Conservation (phyloP, 1,140 invertebrate species). For the Chironomus striatipennis region DNA sequence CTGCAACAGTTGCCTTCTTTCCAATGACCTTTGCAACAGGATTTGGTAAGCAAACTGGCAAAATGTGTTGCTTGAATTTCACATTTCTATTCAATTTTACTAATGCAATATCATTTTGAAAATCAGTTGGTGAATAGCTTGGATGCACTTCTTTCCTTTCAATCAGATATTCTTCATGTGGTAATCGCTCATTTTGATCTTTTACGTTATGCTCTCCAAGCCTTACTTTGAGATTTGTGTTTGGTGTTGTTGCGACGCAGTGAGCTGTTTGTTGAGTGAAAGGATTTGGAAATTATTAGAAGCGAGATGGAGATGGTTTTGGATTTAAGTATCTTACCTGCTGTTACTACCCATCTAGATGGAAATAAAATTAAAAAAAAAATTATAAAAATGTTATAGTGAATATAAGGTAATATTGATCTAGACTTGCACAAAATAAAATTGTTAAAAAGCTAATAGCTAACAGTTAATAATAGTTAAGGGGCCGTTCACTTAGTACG, state of each 20-base stretch:
- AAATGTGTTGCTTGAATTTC: slow-evolving; percentile 78
- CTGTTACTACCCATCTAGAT: slow-evolving; percentile 72
- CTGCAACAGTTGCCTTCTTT: slow-evolving; percentile 77
- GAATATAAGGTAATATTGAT: too few species aligned
- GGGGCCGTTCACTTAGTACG: too few species aligned
- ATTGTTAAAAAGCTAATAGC: too few species aligned
- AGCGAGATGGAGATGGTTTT: neutral
- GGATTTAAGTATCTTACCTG: slow-evolving; percentile 33
- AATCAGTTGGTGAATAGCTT: slow-evolving; percentile 77
- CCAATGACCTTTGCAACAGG: slow-evolving; percentile 66
- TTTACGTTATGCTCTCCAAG: slow-evolving; percentile 87
- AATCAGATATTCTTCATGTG: slow-evolving; percentile 81
- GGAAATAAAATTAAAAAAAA: neutral
- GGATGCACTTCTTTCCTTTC: slow-evolving; percentile 86
- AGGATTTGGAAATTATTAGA: neutral
- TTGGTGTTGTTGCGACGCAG: slow-evolving; percentile 78
- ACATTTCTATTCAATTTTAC: slow-evolving; percentile 71
- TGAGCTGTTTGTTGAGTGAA: slow-evolving; percentile 47
- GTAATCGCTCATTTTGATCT: slow-evolving; percentile 66
- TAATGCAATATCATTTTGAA: slow-evolving; percentile 81
- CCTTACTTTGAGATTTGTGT: slow-evolving; percentile 74
- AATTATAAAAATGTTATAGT: neutral
- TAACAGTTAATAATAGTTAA: too few species aligned
- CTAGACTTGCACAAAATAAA: too few species aligned
- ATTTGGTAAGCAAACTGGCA: slow-evolving; percentile 73